A percentile compares a stretch with the other conserved stretches of the same genome.
Evolutionary conservation across 2,797 vertebrate species (phyloP).

Genomic region (Mus caroli): DNA sequence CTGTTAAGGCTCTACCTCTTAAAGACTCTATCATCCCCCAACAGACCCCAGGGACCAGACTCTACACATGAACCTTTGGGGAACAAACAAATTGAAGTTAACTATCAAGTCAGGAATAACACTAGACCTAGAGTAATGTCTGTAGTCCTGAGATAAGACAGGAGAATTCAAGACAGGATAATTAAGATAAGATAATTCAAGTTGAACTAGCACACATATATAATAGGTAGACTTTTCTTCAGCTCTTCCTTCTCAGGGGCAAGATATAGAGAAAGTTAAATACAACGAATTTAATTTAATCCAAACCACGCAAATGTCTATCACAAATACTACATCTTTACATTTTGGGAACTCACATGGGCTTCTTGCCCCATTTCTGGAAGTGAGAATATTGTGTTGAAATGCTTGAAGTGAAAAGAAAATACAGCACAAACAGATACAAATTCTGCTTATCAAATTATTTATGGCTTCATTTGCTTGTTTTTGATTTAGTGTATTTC

Average conservation of each 20-base stretch:
- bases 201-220: neutral
- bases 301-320: neutral
- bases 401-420: constrained; percentile 60
- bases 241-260: neutral
- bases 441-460: constrained; percentile 15
- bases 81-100: neutral
- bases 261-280: constrained; percentile 15
- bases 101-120: neutral
- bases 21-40: neutral
- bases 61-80: neutral
- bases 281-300: constrained; percentile 32
- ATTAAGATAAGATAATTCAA: neutral
- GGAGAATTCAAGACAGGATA: neutral
- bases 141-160: neutral
- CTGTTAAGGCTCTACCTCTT: too few species aligned
- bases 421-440: neutral
- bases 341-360: neutral
- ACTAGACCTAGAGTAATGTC: neutral
- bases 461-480: neutral
- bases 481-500: constrained; percentile 16
- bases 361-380: neutral
- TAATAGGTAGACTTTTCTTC: neutral
- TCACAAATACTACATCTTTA: constrained; percentile 41
- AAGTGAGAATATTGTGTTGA: constrained; percentile 49
- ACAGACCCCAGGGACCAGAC: neutral